phyloP scores from a whole-genome alignment of 2,888 invertebrate genomes.

The Macropis europaea region DNA sequence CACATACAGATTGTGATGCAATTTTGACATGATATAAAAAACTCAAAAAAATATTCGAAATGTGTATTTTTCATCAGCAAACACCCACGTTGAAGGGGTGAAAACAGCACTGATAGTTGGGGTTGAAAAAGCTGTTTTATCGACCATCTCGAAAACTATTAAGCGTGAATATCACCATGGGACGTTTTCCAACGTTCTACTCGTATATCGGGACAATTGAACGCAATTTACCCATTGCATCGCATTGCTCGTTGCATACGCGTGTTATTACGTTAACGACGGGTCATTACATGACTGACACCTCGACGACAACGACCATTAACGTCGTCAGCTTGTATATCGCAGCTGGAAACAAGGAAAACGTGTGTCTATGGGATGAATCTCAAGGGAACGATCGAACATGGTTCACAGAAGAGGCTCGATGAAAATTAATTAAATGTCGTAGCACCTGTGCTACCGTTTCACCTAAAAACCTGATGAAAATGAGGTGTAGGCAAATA shows the following conservation, averaged over 20 bases:
- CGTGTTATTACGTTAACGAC: constrained; percentile 31
- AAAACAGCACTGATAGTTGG: too few relatives aligned
- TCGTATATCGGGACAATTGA: constrained; percentile 31
- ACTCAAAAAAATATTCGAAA: too few relatives aligned
- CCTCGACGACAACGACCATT: constrained; percentile 23
- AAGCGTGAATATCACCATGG: background rate
- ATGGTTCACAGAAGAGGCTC: background rate
- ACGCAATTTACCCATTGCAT: constrained; percentile 35
- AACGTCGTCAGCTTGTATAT: background rate
- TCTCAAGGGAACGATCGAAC: background rate
- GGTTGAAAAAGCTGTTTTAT: too few relatives aligned
- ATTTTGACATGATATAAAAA: too few relatives aligned
- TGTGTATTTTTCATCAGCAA: too few relatives aligned
- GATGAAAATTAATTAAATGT: constrained; percentile 6
- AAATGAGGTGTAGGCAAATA: too few relatives aligned
- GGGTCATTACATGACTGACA: constrained; percentile 29
- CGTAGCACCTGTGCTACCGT: constrained; percentile 3
- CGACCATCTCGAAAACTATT: too few relatives aligned
- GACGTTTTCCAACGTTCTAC: constrained; percentile 6
- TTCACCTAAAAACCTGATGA: background rate
- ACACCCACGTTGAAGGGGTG: too few relatives aligned
- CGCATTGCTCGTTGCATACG: constrained; percentile 3
- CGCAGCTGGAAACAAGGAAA: background rate
- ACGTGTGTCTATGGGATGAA: background rate
- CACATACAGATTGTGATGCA: too few relatives aligned